Evolutionary conservation across 2,888 invertebrate species (phyloP), one percentile per base, ranked within the genome.

Genomic region (Philonicus albiceps): DNA sequence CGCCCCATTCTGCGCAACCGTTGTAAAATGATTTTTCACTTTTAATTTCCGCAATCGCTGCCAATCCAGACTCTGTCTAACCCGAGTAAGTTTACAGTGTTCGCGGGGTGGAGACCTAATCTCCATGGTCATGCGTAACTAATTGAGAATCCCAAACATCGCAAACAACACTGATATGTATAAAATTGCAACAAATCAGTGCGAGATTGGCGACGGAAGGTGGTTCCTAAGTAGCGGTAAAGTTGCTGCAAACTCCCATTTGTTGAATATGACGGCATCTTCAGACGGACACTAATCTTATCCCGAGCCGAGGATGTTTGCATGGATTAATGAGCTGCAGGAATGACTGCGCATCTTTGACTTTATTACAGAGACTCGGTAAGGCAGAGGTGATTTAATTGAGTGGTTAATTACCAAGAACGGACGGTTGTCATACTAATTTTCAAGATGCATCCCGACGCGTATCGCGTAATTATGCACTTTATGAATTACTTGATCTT

Each of bases 121-220:
- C 19, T 37, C 73, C 16, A 73, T 73, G 73, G 84, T 73, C 84
- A 84, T 84, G 84, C 84, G 84, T 40, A 73, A 43, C 84, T 84
- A 84, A 84, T 84, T 84, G 84, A 27, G 84, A 84, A 84, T 84
- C 73, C 43, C 84, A 84, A 84, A 64, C 84, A 84, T 37, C 84
- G 73, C 84, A 73, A 84, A 84, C 27, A 84, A 84, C 27, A 40
- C 73, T 43, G 55, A 84, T 75, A 73, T 75, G 53, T 53, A 49
- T 34, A 75, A 85, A 75, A 75, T 74, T 85, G 55, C 75, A 85
- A 34, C 49, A 49, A 73, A 85, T 85, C 74, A 85, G 55, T 85
- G n/a, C 74, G 74, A 31, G 31, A 75, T 43, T 43, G 49, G 27
- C 30, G 49, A 53, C 55, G 49, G 75, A 85, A 75, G 75, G 73